A percentile compares a stretch with the other conserved stretches of the same genome.
Conservation (phyloP, 2,113 vertebrate genomes). For the Alethe castanea region DNA sequence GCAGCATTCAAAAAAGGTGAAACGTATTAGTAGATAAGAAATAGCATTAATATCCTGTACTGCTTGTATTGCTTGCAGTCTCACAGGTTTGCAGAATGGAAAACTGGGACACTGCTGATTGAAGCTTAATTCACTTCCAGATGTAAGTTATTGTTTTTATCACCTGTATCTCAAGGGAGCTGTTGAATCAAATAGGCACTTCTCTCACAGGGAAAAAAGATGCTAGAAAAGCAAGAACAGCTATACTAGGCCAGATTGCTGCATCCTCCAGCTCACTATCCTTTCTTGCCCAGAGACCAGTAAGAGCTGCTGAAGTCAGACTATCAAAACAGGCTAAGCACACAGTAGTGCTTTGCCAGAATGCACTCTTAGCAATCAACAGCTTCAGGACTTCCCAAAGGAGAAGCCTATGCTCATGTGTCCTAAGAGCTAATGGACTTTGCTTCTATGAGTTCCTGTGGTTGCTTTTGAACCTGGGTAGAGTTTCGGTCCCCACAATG, state of each 20-base stretch:
- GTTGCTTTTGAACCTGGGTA: neutral
- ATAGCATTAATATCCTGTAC: neutral
- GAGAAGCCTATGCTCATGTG: neutral
- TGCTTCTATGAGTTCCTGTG: neutral
- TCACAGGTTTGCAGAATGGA: neutral
- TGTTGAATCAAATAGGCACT: neutral
- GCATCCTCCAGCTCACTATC: neutral
- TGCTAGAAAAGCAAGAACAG: neutral
- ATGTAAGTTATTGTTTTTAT: neutral
- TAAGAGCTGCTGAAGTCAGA: neutral
- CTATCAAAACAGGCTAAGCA: neutral
- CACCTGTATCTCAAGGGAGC: neutral
- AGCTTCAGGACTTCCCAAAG: neutral
- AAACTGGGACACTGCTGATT: neutral
- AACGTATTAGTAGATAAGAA: neutral
- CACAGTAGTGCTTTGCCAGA: neutral
- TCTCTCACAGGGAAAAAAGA: neutral
- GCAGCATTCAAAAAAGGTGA: neutral
- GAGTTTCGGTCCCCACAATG: fast-evolving
- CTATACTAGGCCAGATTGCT: neutral
- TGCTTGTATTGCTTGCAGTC: neutral
- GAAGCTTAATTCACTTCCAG: neutral
- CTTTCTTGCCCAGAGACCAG: neutral
- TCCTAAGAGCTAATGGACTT: neutral
- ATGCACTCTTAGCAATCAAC: neutral